Conservation (phyloP, 2,888 invertebrate species). For the Drymonia ruficornis region DNA sequence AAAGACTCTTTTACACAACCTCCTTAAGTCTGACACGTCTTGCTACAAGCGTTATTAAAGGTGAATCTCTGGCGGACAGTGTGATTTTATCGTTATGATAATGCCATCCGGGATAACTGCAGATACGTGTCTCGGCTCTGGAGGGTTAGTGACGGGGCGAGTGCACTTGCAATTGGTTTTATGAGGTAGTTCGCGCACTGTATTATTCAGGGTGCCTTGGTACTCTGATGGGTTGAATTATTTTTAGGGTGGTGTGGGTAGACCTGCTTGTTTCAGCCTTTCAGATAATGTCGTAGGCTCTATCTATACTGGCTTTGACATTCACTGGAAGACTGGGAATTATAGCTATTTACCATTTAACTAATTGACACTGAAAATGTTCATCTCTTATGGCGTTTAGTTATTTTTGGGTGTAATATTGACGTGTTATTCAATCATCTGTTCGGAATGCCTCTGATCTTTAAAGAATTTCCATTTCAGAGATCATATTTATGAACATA, state of each 20-base stretch:
- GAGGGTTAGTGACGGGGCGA: conserved; percentile 25
- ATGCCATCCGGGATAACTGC: conserved; percentile 25
- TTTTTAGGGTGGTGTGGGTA: too few species aligned
- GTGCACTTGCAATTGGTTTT: not conserved
- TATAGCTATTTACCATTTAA: too few species aligned
- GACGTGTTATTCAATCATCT: too few species aligned
- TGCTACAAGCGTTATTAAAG: conserved; percentile 15
- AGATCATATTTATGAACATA: not conserved
- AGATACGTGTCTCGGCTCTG: conserved; percentile 26
- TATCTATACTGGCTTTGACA: too few species aligned
- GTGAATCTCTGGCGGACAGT: conserved; percentile 30
- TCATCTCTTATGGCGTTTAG: too few species aligned
- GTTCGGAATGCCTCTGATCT: too few species aligned
- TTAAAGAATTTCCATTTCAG: too few species aligned
- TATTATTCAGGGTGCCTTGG: not conserved
- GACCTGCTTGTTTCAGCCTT: too few species aligned
- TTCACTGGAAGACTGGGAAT: too few species aligned
- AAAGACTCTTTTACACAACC: not conserved
- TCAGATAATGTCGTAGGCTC: too few species aligned
- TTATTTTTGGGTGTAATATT: too few species aligned
- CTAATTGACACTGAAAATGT: too few species aligned
- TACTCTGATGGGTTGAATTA: not conserved
- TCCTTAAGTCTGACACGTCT: conserved; percentile 18
- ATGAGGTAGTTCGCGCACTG: not conserved
- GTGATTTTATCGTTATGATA: conserved; percentile 38